Evolutionary conservation across 2,888 invertebrate genomes (phyloP).

Genomic region (Platypus cylindrus): DNA sequence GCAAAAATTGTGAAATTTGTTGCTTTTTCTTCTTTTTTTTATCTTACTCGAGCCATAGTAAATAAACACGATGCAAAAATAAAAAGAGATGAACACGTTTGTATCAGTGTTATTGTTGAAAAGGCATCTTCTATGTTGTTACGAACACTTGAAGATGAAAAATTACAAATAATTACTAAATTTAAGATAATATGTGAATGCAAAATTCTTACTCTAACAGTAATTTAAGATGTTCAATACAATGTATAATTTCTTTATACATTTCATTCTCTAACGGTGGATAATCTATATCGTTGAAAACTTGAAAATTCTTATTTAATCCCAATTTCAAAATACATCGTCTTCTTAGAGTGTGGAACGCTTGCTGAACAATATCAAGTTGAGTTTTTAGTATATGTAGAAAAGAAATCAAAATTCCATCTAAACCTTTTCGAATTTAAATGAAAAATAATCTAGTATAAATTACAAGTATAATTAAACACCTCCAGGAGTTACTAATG

Average conservation of each 20-base stretch:
- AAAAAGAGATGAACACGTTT: slow-evolving; percentile 21
- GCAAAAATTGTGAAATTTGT: neutral
- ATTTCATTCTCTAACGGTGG: slow-evolving; percentile 17
- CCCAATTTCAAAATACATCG: slow-evolving; percentile 16
- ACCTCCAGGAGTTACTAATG: too few relatives aligned
- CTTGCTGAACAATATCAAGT: slow-evolving; percentile 19
- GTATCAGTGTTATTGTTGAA: slow-evolving; percentile 20
- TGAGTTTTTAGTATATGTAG: slow-evolving; percentile 20
- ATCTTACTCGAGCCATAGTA: slow-evolving; percentile 18
- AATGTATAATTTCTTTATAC: slow-evolving; percentile 19
- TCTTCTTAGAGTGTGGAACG: slow-evolving; percentile 17
- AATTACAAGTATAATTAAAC: too few relatives aligned
- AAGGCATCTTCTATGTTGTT: slow-evolving; percentile 21
- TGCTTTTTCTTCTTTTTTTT: neutral
- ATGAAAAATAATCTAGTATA: too few relatives aligned
- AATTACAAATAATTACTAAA: too few relatives aligned
- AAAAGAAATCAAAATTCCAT: slow-evolving; percentile 19
- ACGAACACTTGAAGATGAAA: slow-evolving; percentile 17
- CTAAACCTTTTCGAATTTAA: too few relatives aligned
- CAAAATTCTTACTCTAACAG: slow-evolving; percentile 20
- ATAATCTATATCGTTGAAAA: slow-evolving; percentile 14
- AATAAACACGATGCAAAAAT: slow-evolving; percentile 23
- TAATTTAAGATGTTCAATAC: slow-evolving; percentile 20
- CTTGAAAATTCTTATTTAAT: slow-evolving; percentile 8
- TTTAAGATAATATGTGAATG: too few relatives aligned